Evolutionary conservation across 2,113 vertebrate genomes (phyloP).

Genomic region (Riparia riparia): DNA sequence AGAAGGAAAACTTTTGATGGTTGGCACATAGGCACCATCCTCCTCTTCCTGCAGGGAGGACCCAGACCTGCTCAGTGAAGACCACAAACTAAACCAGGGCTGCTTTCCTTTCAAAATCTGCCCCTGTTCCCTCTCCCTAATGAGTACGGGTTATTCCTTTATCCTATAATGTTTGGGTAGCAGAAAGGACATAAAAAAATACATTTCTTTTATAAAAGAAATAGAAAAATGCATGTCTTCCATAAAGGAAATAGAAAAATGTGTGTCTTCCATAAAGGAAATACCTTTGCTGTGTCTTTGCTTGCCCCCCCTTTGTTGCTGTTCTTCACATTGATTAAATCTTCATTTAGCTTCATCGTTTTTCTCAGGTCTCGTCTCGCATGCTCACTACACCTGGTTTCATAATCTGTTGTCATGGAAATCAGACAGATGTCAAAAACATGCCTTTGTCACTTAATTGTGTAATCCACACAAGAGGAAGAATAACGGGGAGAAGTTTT

Average conservation of each 20-base stretch:
- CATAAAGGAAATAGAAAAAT: neutral
- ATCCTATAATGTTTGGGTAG: neutral
- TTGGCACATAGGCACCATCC: fast-evolving
- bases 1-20: neutral
- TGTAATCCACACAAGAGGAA: conserved; percentile 24
- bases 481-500: conserved; percentile 2
- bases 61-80: neutral
- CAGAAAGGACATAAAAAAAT: neutral
- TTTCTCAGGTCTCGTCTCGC: conserved; percentile 3
- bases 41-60: neutral
- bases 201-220: neutral
- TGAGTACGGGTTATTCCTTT: neutral
- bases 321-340: conserved; percentile 31
- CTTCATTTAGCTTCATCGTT: conserved; percentile 37
- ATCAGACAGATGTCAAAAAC: conserved; percentile 73
- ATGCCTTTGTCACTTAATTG: conserved; percentile 45
- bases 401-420: conserved; percentile 75
- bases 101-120: neutral
- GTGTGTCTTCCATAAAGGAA: neutral
- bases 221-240: neutral
- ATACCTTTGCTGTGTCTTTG: neutral
- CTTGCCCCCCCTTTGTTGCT: neutral
- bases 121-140: neutral
- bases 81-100: neutral
- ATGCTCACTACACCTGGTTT: conserved; percentile 43